phyloP scores from a whole-genome alignment of 2,113 vertebrate genomes.

The Scopus umbretta region DNA sequence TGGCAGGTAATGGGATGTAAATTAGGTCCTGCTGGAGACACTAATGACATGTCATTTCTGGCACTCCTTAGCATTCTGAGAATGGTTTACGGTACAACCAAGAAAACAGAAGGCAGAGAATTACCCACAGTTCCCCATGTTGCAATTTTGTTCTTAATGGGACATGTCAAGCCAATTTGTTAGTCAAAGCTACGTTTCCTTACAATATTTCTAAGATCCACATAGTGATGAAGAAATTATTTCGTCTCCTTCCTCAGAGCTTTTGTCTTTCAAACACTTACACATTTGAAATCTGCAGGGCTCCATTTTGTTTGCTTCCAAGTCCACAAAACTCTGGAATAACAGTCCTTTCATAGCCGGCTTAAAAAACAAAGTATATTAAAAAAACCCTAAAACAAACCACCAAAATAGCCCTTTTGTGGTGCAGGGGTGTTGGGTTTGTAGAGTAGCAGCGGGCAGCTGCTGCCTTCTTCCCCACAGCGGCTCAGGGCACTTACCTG shows the following conservation, averaged over 20 bases:
- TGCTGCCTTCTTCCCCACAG: not conserved
- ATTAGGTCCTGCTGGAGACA: not conserved
- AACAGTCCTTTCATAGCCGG: not conserved
- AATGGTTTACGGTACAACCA: not conserved
- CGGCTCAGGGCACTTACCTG: not conserved
- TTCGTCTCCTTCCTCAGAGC: not conserved
- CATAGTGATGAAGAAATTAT: not conserved
- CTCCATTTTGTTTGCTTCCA: slow-evolving; percentile 7
- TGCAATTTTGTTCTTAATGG: slow-evolving; percentile 29
- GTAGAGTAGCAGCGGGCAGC: not conserved
- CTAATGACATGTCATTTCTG: not conserved
- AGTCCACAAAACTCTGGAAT: not conserved
- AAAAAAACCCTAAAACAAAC: fast-evolving
- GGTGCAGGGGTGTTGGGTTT: not conserved
- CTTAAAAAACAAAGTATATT: not conserved
- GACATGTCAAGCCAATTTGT: slow-evolving; percentile 33
- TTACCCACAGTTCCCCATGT: not conserved
- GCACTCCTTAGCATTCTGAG: not conserved
- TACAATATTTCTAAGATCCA: not conserved
- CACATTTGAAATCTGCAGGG: not conserved
- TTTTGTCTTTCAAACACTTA: not conserved
- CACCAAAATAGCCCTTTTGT: not conserved
- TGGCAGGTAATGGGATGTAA: not conserved
- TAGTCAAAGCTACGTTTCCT: not conserved
- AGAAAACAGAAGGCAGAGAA: slow-evolving; percentile 42